phyloP scores from a whole-genome alignment of 30 jellyfish, hydroid and myxozoan species.

The Turritopsis dohrnii region DNA sequence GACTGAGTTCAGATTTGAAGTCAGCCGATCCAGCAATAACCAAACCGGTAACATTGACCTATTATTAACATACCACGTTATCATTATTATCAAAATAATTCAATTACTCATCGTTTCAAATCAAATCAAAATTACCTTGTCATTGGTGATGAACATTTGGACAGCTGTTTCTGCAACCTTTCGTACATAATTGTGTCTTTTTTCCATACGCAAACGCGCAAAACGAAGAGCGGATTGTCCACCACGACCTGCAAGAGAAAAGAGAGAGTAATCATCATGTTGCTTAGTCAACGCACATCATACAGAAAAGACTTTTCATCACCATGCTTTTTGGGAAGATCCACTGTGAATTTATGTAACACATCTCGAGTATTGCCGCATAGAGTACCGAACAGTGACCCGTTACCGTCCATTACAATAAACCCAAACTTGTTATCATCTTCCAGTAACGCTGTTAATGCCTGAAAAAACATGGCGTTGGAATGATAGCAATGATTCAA shows the following conservation, averaged over 20 bases:
- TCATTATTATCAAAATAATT: too few relatives aligned
- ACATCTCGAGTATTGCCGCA: conserved; percentile 99
- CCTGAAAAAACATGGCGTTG: too few relatives aligned
- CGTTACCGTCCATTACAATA: conserved; percentile 98
- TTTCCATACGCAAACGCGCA: conserved; percentile 96
- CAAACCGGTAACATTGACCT: conserved; percentile 92
- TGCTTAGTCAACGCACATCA: not conserved
- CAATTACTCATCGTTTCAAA: too few relatives aligned
- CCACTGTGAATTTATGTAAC: conserved; percentile 91
- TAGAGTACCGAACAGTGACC: conserved; percentile 95
- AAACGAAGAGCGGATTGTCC: conserved; percentile 99
- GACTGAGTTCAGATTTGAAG: conserved; percentile 96
- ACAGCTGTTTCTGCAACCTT: conserved; percentile 98
- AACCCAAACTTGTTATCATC: conserved; percentile 95
- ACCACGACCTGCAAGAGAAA: conserved; percentile 75
- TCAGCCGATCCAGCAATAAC: conserved; percentile 99
- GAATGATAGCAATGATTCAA: too few relatives aligned
- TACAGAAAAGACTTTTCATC: not conserved
- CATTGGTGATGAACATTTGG: conserved; percentile 78
- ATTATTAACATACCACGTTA: too few relatives aligned
- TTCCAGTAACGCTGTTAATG: conserved; percentile 91
- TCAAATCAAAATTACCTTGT: conserved; percentile 46
- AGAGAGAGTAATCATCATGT: too few relatives aligned
- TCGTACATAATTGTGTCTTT: conserved; percentile 90
- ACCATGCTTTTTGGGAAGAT: conserved; percentile 97